phyloP scores from a whole-genome alignment of 2,113 vertebrate species.

The Excalfactoria chinensis region DNA sequence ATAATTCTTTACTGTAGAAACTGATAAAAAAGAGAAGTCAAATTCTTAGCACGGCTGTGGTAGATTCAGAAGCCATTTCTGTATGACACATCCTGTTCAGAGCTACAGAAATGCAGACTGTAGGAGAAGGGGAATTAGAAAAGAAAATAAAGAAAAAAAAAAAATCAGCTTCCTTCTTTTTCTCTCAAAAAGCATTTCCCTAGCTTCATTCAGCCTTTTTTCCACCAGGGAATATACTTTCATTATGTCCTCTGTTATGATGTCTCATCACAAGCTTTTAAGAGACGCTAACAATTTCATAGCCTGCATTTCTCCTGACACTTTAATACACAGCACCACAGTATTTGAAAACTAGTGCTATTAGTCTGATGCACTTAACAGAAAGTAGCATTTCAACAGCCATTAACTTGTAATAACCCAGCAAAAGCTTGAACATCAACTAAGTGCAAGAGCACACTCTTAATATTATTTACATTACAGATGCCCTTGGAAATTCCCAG shows the following conservation, averaged over 20 bases:
- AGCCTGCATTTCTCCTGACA: background rate
- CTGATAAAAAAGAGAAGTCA: background rate
- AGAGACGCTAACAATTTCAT: background rate
- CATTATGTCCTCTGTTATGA: background rate
- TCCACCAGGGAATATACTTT: background rate
- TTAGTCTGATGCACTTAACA: background rate
- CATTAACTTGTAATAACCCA: background rate
- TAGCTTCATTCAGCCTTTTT: background rate
- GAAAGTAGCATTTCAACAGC: background rate
- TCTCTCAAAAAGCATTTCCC: background rate
- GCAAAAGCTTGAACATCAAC: background rate
- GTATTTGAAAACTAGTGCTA: background rate
- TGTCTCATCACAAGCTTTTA: background rate
- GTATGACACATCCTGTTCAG: slow-evolving; percentile 27
- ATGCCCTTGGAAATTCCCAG: background rate
- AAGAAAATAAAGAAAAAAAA: background rate
- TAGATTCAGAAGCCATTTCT: slow-evolving; percentile 29
- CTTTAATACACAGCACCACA: background rate
- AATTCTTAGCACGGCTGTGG: background rate
- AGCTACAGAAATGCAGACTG: slow-evolving; percentile 23
- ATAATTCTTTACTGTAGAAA: background rate
- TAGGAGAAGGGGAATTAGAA: background rate
- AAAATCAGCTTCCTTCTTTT: background rate
- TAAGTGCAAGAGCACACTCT: background rate
- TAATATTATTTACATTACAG: background rate